A percentile compares a stretch with the other conserved stretches of the same genome.
Evolutionary conservation across 2,888 invertebrate species (phyloP).

Genomic region (Cyclophora albipunctata): DNA sequence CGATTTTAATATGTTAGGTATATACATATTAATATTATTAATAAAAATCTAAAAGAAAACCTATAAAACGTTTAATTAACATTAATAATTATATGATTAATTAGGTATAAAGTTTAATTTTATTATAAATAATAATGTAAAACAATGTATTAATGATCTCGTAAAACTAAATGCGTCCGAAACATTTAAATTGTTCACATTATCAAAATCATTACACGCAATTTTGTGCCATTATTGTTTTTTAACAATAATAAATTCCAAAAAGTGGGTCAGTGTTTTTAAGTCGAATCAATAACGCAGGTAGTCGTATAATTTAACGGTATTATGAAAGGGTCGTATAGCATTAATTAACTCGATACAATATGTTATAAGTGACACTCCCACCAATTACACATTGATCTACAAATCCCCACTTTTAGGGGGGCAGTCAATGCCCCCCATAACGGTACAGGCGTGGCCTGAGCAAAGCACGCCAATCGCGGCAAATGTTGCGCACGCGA

Average conservation of each 20-base stretch:
- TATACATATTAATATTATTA: too few relatives aligned
- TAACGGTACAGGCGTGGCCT: slow-evolving; percentile 73
- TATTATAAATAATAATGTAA: too few relatives aligned
- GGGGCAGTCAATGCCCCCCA: slow-evolving; percentile 66
- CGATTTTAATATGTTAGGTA: too few relatives aligned
- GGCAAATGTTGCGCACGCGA: slow-evolving; percentile 49
- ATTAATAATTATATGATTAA: too few relatives aligned
- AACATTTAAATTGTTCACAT: too few relatives aligned
- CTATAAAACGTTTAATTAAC: too few relatives aligned
- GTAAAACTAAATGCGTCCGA: too few relatives aligned
- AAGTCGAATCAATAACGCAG: slow-evolving; percentile 9
- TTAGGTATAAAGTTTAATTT: too few relatives aligned
- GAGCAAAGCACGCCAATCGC: slow-evolving; percentile 62
- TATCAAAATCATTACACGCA: too few relatives aligned
- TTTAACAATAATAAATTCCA: slow-evolving; percentile 9
- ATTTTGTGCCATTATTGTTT: too few relatives aligned
- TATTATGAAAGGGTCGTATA: slow-evolving; percentile 34
- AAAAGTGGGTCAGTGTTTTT: slow-evolving; percentile 17
- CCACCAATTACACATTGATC: slow-evolving; percentile 49
- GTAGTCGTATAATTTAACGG: slow-evolving; percentile 28
- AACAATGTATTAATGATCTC: too few relatives aligned
- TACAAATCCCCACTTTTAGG: slow-evolving; percentile 65
- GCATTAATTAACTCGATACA: slow-evolving; percentile 49
- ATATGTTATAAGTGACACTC: slow-evolving; percentile 62
- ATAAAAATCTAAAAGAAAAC: too few relatives aligned